phyloP scores from a whole-genome alignment of 2,113 vertebrate species.

The Elgaria multicarinata region DNA sequence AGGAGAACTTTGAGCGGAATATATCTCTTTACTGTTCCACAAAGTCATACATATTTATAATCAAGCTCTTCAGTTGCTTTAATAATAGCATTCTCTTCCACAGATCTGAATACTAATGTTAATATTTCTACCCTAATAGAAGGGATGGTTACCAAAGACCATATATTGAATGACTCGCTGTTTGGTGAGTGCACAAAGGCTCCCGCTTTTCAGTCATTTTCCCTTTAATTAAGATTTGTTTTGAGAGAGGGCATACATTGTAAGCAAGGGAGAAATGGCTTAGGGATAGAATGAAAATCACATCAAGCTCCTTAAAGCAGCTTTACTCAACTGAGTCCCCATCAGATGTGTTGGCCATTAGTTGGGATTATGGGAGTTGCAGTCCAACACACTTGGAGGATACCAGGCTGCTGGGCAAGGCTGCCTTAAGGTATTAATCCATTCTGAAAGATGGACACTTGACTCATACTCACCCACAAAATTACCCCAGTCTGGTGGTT shows the following conservation, averaged over 20 bases:
- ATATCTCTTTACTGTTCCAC: slow-evolving; percentile 75
- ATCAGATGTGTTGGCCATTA: too few species aligned
- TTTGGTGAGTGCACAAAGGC: slow-evolving; percentile 32
- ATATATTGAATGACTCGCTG: slow-evolving; percentile 32
- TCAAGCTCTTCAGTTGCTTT: slow-evolving; percentile 75
- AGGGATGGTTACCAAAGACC: slow-evolving; percentile 52
- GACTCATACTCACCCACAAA: neutral
- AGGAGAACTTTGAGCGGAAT: slow-evolving; percentile 77
- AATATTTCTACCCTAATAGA: slow-evolving; percentile 50
- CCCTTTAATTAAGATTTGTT: slow-evolving; percentile 57
- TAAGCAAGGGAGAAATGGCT: neutral
- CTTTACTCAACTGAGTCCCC: too few species aligned
- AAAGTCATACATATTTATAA: slow-evolving; percentile 81
- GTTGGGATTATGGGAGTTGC: too few species aligned
- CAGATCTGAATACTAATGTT: slow-evolving; percentile 74
- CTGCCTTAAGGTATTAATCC: neutral
- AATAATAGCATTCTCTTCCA: slow-evolving; percentile 73
- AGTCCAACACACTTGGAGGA: too few species aligned
- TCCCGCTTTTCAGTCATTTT: slow-evolving; percentile 54
- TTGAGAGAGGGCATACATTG: slow-evolving; percentile 9
- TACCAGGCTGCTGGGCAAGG: too few species aligned
- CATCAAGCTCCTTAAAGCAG: too few species aligned
- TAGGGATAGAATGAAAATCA: neutral
- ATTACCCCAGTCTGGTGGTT: neutral
- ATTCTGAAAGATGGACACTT: neutral